Conservation (phyloP, 1,140 invertebrate genomes). For the Lasaia peninsularis region DNA sequence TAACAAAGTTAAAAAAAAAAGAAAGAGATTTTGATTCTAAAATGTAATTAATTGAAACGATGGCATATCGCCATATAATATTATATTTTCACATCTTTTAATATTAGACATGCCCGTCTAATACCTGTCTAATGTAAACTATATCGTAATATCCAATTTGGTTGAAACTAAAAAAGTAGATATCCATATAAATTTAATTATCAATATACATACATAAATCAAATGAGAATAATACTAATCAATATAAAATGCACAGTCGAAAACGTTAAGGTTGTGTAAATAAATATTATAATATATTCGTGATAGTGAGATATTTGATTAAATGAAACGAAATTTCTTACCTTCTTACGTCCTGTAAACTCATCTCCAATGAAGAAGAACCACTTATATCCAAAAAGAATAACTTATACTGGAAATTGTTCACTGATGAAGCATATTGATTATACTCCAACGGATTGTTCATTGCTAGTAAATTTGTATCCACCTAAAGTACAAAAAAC, state of each 20-base stretch:
- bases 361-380: slow-evolving; percentile 82
- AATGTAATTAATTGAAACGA: too few relatives aligned
- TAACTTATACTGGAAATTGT: slow-evolving; percentile 87
- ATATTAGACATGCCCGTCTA: too few relatives aligned
- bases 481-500: slow-evolving; percentile 67
- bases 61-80: too few relatives aligned
- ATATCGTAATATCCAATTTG: too few relatives aligned
- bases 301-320: not conserved
- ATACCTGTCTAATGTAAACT: too few relatives aligned
- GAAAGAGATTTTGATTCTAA: too few relatives aligned
- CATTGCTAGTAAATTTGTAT: slow-evolving; percentile 52
- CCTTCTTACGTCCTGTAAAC: slow-evolving; percentile 86
- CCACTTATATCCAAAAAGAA: slow-evolving; percentile 89
- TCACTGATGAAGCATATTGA: slow-evolving; percentile 72
- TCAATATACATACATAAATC: not conserved
- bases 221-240: not conserved
- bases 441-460: slow-evolving; percentile 52
- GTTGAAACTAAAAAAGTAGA: too few relatives aligned
- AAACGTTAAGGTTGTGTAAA: slow-evolving; percentile 35
- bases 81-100: too few relatives aligned
- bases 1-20: too few relatives aligned
- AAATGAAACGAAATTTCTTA: slow-evolving; percentile 39
- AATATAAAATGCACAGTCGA: slow-evolving; percentile 1
- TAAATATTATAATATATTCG: not conserved
- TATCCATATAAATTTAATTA: too few relatives aligned